Evolutionary conservation across 92 coral and sea anemone species (phyloP), one percentile per base, ranked within the genome.

Genomic region (Galaxea fascicularis): DNA sequence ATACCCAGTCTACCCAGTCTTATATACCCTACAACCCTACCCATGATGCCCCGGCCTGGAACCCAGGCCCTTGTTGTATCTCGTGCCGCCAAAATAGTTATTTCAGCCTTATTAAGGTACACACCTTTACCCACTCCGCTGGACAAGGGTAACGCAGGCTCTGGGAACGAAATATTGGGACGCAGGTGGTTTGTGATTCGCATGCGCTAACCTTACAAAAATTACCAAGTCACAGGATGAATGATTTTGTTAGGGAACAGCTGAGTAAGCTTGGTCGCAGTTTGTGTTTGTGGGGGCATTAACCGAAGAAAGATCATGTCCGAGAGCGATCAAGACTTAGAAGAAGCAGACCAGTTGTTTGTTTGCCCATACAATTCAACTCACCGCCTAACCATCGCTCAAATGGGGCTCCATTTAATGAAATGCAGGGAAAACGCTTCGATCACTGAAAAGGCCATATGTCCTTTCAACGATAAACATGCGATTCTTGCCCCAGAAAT

Each of bases 231-330:
- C 96, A 82, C 88, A 89, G 83, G 74, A 87, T 91, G 98, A 92
- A 90, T 94, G 98, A 94, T 94, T 94, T 85, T 91, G 92, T 89
- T 87, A 76, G 92, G 82, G 97, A 94, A 94, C 98, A 94, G 98
- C 98, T 94, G 98, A 94, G 89, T 85, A 74, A 49, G 77, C 83
- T 75, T 51, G 89, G 85, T 78, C 92, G 89, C 85, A 85, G 74
- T 84, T 94, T 93, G 78, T 77, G 85, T 89, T 77, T 90, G 92
- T 86, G 94, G 90, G 95, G 91, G 86, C 89, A 80, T 88, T 88
- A 89, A 85, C 90, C 76, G 68, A 90, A 89, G 84, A 92, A 83
- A 82, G 88, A 94, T 80, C 82, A 94, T 94, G 98, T 92, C 84
- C 70, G 95, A 92, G 75, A 92, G 89, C 89, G 93, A 90, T 72